Percentiles rank a stretch among this genome's conserved stretches.
Evolutionary conservation across 2,888 invertebrate genomes (phyloP).

Genomic region (Cosmorhoe ocellata): DNA sequence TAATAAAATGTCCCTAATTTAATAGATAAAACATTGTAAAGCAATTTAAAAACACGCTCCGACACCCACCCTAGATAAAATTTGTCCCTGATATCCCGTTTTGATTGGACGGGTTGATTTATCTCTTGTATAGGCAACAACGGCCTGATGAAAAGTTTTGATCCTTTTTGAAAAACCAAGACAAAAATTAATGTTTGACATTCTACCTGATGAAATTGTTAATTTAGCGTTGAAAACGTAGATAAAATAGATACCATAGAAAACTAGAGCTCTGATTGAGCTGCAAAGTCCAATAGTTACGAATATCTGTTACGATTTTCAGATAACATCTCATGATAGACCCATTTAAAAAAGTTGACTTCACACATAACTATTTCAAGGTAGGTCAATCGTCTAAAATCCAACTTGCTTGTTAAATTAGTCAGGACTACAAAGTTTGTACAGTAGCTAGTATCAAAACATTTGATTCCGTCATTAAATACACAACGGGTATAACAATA

Average conservation of each 20-base stretch:
- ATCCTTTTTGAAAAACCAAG: conserved; percentile 46
- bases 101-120: conserved; percentile 80
- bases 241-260: no score
- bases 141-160: conserved; percentile 54
- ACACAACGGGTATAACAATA: conserved; percentile 52
- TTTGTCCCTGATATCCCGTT: conserved; percentile 79
- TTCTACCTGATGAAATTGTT: no score
- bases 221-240: no score
- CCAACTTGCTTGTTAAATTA: no score
- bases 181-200: not conserved
- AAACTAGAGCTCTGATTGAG: no score
- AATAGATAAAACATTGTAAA: conserved; percentile 73
- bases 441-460: conserved; percentile 54
- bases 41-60: conserved; percentile 76
- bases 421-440: no score
- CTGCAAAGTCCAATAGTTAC: no score
- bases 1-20: conserved; percentile 44
- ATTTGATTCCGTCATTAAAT: conserved; percentile 32
- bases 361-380: no score
- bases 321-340: no score
- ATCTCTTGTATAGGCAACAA: conserved; percentile 69
- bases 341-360: no score
- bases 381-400: no score
- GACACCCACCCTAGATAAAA: conserved; percentile 70
- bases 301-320: no score